phyloP scores from a whole-genome alignment of 2,113 vertebrate species.

The Toxostoma redivivum region DNA sequence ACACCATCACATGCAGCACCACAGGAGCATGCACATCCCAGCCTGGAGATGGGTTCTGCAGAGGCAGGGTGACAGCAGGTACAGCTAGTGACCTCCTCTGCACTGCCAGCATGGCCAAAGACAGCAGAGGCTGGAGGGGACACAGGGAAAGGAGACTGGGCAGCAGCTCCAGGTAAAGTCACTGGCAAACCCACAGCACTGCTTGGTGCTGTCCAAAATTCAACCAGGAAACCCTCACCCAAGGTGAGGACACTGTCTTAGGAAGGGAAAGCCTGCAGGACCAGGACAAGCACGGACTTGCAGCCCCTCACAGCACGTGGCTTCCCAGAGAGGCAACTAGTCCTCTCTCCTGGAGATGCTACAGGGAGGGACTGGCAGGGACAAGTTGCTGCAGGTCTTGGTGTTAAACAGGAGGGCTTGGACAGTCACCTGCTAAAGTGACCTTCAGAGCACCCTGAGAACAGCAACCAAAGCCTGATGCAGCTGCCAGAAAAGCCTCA shows the following conservation, averaged over 20 bases:
- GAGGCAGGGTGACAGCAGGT: not conserved
- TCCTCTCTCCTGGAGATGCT: not conserved
- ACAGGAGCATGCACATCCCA: not conserved
- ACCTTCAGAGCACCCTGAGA: not conserved
- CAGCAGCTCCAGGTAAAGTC: not conserved
- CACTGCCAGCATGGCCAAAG: not conserved
- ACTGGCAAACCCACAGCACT: fast-evolving
- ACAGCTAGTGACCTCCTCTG: not conserved
- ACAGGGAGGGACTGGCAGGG: fast-evolving
- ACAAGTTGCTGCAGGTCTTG: fast-evolving
- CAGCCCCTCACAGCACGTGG: not conserved
- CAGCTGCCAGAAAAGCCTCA: not conserved
- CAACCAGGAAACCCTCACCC: not conserved
- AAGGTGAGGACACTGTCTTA: not conserved
- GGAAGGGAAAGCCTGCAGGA: fast-evolving
- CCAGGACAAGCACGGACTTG: not conserved
- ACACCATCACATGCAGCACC: not conserved
- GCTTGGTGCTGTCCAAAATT: not conserved
- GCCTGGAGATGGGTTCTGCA: not conserved
- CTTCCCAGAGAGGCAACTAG: not conserved
- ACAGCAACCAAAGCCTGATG: not conserved
- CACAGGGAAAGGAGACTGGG: not conserved
- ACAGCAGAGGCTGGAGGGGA: not conserved
- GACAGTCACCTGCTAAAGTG: not conserved
- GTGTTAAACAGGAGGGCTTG: fast-evolving